Conservation (phyloP, 2,888 invertebrate genomes). For the Troglohyphantes excavatus region DNA sequence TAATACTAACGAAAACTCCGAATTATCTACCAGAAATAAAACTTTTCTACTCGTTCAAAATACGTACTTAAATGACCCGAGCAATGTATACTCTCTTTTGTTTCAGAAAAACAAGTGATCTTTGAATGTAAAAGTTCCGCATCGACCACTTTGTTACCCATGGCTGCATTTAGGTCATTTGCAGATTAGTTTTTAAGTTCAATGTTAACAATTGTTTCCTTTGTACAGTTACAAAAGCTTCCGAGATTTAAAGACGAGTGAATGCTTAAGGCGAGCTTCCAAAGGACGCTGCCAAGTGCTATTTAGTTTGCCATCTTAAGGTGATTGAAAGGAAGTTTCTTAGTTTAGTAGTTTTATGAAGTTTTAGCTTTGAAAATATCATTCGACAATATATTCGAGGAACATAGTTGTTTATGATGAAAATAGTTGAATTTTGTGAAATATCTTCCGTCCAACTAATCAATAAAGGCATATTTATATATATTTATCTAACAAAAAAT, state of each 20-base stretch:
- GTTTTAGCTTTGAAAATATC: too few species aligned
- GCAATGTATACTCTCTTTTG: background rate
- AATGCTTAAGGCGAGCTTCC: background rate
- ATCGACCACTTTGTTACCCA: background rate
- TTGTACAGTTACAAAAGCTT: background rate
- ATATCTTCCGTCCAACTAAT: too few species aligned
- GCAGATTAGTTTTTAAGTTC: slow-evolving; percentile 6
- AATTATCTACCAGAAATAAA: too few species aligned
- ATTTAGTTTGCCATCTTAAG: background rate
- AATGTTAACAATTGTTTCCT: slow-evolving; percentile 5
- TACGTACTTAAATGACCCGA: background rate
- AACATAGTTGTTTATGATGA: too few species aligned
- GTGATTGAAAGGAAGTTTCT: too few species aligned
- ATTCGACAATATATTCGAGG: too few species aligned
- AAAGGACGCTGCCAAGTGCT: background rate
- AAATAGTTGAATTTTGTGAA: too few species aligned
- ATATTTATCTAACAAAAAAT: too few species aligned
- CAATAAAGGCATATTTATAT: too few species aligned
- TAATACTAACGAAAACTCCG: too few species aligned
- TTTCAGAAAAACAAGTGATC: background rate
- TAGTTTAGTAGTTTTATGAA: too few species aligned
- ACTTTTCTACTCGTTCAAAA: background rate
- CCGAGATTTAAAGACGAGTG: background rate
- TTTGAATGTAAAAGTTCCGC: background rate
- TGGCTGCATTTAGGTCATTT: slow-evolving; percentile 2